Base-by-base conservation (phyloP, 2,797 vertebrate species). In the Synanceia verrucosa region DNA sequence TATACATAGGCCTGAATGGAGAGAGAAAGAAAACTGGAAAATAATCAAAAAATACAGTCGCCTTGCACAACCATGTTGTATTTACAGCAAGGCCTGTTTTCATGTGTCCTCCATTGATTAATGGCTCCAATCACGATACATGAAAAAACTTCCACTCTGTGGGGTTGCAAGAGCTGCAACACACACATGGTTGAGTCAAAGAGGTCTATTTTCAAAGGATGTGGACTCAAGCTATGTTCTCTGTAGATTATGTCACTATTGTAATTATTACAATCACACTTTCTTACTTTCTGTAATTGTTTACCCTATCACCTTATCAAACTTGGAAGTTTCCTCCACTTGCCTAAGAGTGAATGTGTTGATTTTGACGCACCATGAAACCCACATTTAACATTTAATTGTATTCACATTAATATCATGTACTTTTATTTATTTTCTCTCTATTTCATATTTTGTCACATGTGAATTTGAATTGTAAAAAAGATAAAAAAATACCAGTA, bases 21-120 rank as follows among this genome's bases (percentile, higher is more conserved):
- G 9, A 18, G 62, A 14, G 57, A 78, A 60, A 51, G 19, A 39
- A 18, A 65, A 48, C 2, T 12, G n/a, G 3, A 62, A 3, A 78
- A 34, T 44, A 62, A 59, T 44, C 23, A 41, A n/a, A 78, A 64
- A 69, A 76, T 69, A 69, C 33, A 0, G 14, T 11, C 39, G 28
- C 46, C n/a, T 59, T 71, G 46, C 43, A 62, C 1, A 6, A 18
- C 18, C 16, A 19, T 26, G 11, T 46, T 60, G 51, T 56, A 67
- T 70, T 76, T 43, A 73, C 23, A 14, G 16, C 18, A 33, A 28
- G 29, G 57, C 68, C 3, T 31, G 11, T 51, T 47, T 66, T 60
- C 23, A 57, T 6, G 11, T 43, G 31, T 55, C 26, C 7, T 23
- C 26, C 48, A 10, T 62, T 26, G 36, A 65, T 63, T 55, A 65